Conservation (phyloP, 2,113 vertebrate genomes). For the Lepisosteus oculatus region DNA sequence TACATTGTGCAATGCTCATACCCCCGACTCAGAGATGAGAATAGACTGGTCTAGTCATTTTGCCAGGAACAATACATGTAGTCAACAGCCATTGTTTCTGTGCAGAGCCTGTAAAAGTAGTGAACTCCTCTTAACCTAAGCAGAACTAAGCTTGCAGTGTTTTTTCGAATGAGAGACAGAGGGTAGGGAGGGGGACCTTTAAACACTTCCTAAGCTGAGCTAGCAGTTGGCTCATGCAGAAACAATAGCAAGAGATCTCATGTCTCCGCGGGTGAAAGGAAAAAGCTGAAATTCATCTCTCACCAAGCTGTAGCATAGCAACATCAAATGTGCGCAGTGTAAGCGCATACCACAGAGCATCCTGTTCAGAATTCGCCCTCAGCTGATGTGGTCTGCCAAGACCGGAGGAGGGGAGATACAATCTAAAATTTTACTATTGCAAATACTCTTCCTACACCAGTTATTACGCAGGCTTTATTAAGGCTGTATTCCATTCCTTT, state of each 20-base stretch:
- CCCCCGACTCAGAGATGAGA: conserved; percentile 17
- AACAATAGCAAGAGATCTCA: conserved; percentile 54
- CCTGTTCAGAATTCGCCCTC: conserved; percentile 12
- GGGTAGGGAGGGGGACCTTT: conserved; percentile 29
- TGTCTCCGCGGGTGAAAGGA: conserved; percentile 49
- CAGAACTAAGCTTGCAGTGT: conserved; percentile 33
- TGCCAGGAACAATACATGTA: conserved; percentile 42
- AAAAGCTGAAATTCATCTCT: conserved; percentile 36
- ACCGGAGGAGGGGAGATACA: background rate
- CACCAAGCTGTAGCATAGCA: background rate
- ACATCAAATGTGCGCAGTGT: conserved; percentile 1
- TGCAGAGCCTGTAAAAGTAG: conserved; percentile 31
- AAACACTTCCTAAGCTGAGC: conserved; percentile 49
- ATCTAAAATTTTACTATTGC: background rate
- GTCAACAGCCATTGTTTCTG: conserved; percentile 42
- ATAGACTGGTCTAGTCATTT: conserved; percentile 47
- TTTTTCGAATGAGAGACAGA: conserved; percentile 25
- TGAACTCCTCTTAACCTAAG: conserved; percentile 34
- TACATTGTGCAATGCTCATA: conserved; percentile 22
- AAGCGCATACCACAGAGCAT: conserved; percentile 18
- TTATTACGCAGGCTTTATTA: too few relatives aligned
- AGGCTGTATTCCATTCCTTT: too few relatives aligned
- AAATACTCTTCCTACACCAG: too few relatives aligned
- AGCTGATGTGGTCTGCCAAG: background rate
- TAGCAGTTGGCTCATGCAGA: conserved; percentile 47